A percentile compares a stretch with the other conserved stretches of the same genome.
Conservation (phyloP, 2,888 invertebrate genomes). For the Metalampra italica region DNA sequence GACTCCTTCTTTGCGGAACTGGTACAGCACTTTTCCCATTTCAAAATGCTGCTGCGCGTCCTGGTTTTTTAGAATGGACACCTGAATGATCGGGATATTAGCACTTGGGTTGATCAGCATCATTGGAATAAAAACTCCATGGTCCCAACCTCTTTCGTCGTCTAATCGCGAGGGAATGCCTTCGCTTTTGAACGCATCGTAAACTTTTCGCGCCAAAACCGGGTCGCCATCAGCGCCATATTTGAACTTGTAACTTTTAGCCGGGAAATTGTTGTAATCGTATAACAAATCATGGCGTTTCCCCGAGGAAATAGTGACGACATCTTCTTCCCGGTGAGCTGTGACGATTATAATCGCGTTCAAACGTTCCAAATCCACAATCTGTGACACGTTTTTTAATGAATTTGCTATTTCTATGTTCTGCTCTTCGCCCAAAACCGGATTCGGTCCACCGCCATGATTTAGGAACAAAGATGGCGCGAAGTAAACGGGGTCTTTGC, state of each 20-base stretch:
- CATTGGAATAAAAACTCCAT: conserved; percentile 50
- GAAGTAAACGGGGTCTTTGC: conserved; percentile 12
- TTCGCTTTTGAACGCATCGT: conserved; percentile 32
- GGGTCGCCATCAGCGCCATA: conserved; percentile 38
- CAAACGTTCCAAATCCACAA: conserved; percentile 28
- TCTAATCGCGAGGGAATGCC: conserved; percentile 33
- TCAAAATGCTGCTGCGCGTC: conserved; percentile 33
- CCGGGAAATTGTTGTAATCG: conserved; percentile 42
- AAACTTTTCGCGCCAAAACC: conserved; percentile 31
- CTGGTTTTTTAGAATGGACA: conserved; percentile 40
- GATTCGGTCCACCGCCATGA: conserved; percentile 43
- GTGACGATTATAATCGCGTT: conserved; percentile 40
- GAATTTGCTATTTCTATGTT: conserved; percentile 33
- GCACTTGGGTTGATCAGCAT: conserved; percentile 44
- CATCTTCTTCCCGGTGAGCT: conserved; percentile 40
- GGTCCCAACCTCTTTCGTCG: conserved; percentile 44
- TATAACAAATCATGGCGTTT: conserved; percentile 31
- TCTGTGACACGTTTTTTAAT: conserved; percentile 27
- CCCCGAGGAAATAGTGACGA: conserved; percentile 36
- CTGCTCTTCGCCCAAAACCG: conserved; percentile 33
- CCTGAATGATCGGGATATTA: conserved; percentile 40
- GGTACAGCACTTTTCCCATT: conserved; percentile 33
- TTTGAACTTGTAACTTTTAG: conserved; percentile 37
- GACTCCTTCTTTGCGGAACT: conserved; percentile 36
- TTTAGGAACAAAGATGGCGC: conserved; percentile 45